Evolutionary conservation across 2,113 vertebrate species (phyloP).

Genomic region (Cynoglossus semilaevis): DNA sequence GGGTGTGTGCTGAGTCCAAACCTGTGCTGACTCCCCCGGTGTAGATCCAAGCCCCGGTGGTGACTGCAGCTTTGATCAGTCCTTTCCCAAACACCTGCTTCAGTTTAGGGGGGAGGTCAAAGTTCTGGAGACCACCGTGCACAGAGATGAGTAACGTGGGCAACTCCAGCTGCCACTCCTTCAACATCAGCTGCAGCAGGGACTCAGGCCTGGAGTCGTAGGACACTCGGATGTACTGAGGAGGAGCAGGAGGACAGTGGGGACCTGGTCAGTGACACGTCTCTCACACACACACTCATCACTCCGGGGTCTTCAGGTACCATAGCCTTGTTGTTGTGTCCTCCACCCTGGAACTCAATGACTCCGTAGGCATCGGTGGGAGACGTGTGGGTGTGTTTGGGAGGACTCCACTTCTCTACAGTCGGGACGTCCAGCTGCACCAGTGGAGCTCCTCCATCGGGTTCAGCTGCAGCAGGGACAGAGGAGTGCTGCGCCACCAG

Average conservation of each 20-base stretch:
- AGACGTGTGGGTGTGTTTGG: constrained; percentile 84
- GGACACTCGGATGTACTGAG: constrained; percentile 90
- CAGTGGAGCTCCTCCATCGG: constrained; percentile 70
- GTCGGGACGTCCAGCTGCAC: constrained; percentile 74
- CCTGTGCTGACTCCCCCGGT: constrained; percentile 94
- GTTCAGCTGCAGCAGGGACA: constrained; percentile 65
- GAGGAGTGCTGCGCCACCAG: constrained; percentile 80
- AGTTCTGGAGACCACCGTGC: constrained; percentile 96
- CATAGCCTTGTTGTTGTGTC: constrained; percentile 91
- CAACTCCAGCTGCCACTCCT: constrained; percentile 95
- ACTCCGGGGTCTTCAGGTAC: constrained; percentile 57
- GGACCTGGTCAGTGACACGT: constrained; percentile 3
- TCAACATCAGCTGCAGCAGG: constrained; percentile 95
- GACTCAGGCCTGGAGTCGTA: constrained; percentile 90
- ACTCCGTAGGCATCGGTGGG: constrained; percentile 90
- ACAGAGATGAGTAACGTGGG: constrained; percentile 94
- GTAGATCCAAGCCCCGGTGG: constrained; percentile 98
- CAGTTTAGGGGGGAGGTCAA: constrained; percentile 92
- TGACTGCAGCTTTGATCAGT: constrained; percentile 94
- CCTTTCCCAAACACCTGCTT: constrained; percentile 98
- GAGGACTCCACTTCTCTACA: constrained; percentile 82
- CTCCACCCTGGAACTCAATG: constrained; percentile 93
- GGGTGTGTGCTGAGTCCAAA: no score
- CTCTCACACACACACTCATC: no score
- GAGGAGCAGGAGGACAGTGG: not conserved